Percentiles rank a stretch among this genome's conserved stretches.
Conservation (phyloP, 35 echinoderm and acorn worm genomes). For the Nesometra sesokonis region DNA sequence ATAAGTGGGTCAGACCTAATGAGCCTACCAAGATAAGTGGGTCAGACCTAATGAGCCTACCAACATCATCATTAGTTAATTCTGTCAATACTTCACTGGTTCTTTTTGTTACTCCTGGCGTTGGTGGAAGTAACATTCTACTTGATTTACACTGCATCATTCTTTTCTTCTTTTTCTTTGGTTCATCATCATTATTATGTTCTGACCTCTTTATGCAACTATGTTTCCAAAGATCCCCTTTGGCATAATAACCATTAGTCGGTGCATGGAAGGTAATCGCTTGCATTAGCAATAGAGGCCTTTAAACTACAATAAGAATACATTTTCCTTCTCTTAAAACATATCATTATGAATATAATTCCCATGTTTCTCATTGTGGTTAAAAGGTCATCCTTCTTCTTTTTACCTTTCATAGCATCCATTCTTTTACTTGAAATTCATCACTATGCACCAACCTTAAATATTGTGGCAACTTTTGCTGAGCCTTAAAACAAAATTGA, state of each 20-base stretch:
- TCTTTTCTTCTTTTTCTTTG: conserved; percentile 20
- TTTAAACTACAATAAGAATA: conserved; percentile 12
- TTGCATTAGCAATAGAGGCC: conserved; percentile 3
- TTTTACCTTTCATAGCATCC: no score
- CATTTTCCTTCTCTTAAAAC: conserved; percentile 19
- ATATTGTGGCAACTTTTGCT: no score
- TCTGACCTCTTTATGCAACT: conserved; percentile 12
- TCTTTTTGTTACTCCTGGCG: conserved; percentile 11
- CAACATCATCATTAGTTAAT: conserved; percentile 21
- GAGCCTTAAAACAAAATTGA: no score
- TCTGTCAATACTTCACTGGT: conserved; percentile 6
- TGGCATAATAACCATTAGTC: conserved; percentile 34
- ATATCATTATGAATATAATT: conserved; percentile 34
- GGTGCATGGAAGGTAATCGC: conserved; percentile 38
- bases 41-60: conserved; percentile 1
- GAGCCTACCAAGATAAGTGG: conserved; percentile 6
- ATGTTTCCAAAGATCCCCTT: conserved; percentile 36
- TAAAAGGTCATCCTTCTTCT: no score
- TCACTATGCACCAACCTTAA: no score
- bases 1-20: conserved; percentile 13
- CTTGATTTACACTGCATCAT: background rate
- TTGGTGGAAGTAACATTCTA: conserved; percentile 19
- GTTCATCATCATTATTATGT: conserved; percentile 3
- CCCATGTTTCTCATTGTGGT: no score
- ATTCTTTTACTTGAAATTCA: no score